These are phyloP conservation scores for Haemorhous mexicanus DNA, from an alignment of 2,113 vertebrate genomes.

Conservation along the genomic window DNA sequence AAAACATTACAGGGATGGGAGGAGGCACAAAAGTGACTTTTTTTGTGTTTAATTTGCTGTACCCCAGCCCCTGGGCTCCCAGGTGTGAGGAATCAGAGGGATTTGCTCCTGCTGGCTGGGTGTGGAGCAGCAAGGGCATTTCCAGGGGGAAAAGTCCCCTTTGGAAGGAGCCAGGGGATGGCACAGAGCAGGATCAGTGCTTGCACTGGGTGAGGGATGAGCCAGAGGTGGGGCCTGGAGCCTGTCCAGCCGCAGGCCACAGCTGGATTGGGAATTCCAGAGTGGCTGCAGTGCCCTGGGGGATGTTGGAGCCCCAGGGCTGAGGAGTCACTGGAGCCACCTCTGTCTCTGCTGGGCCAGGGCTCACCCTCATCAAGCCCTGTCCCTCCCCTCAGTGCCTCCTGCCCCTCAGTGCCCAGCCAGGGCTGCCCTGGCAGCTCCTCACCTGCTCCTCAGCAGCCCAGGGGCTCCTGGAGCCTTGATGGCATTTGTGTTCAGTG, in stretches of 20 bases:
- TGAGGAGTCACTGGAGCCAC: neutral
- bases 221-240: neutral
- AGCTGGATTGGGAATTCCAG: neutral
- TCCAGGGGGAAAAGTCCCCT: neutral
- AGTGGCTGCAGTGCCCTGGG: fast-evolving
- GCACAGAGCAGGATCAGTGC: fast-evolving
- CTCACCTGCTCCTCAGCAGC: neutral
- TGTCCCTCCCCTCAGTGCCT: too few species aligned
- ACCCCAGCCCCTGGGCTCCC: fast-evolving
- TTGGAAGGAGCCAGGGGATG: neutral
- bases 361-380: fast-evolving
- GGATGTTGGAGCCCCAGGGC: neutral
- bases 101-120: neutral
- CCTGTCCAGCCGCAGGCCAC: neutral
- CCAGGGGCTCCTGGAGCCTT: neutral
- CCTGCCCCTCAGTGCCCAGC: neutral
- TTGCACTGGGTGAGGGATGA: neutral
- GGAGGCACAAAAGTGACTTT: neutral
- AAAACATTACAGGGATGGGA: neutral
- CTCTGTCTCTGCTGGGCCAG: neutral
- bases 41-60: neutral
- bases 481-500: neutral
- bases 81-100: neutral
- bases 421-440: neutral
- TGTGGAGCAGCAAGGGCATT: neutral